Evolutionary conservation across 2,113 vertebrate species (phyloP).

Genomic region (Pseudonaja textilis): DNA sequence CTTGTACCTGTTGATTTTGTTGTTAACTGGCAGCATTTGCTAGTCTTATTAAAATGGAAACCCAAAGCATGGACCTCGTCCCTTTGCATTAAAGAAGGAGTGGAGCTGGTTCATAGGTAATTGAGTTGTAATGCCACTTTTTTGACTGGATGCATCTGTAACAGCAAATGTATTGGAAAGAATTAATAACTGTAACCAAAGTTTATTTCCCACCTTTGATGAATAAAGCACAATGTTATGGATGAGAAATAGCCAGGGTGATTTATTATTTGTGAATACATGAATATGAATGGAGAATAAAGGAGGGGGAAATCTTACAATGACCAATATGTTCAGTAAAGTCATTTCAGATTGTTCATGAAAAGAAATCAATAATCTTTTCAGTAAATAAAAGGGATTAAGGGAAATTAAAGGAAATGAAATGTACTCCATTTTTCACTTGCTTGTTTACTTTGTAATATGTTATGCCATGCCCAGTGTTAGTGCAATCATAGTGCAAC

Average conservation of each 20-base stretch:
- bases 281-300: constrained; percentile 5
- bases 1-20: constrained; percentile 32
- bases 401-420: not conserved
- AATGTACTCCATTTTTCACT: not conserved
- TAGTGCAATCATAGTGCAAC: not conserved
- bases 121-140: constrained; percentile 16
- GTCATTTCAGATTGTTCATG: not conserved
- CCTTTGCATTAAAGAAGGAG: constrained; percentile 8
- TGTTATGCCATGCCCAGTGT: not conserved
- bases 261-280: constrained; percentile 29
- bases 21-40: constrained; percentile 24
- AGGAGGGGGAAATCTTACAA: not conserved
- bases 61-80: constrained; percentile 12
- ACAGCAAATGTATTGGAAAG: constrained; percentile 7
- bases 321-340: not conserved
- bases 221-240: not conserved
- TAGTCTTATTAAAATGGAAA: constrained; percentile 43
- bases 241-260: not conserved
- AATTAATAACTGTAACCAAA: constrained; percentile 25
- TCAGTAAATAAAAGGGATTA: constrained; percentile 14
- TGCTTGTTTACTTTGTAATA: not conserved
- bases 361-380: constrained; percentile 10
- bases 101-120: constrained; percentile 28
- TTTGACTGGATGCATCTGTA: constrained; percentile 38
- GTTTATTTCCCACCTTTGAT: constrained; percentile 13